Base-by-base conservation (phyloP, 2,797 vertebrate species). In the Buphagus erythrorhynchus region DNA sequence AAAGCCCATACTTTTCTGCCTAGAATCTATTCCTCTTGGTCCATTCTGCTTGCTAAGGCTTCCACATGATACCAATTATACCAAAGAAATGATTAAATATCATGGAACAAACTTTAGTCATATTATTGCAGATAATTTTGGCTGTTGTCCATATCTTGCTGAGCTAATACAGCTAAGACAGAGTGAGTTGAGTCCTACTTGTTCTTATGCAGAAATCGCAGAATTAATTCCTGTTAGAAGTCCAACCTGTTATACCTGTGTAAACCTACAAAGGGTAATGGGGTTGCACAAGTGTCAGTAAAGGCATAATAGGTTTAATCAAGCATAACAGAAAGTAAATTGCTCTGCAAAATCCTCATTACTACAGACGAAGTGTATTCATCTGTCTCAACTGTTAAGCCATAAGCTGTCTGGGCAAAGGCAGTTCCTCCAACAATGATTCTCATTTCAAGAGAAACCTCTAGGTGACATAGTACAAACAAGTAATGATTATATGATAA, bases 241-340 rank as follows among this genome's bases (percentile, higher is more conserved):
- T 92, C 87, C 86, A 89, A 87, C 96, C 90, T 96, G 95, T 93
- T 95, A 94, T 76, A 96, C 95, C 90, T 96, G 87, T 92, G 88
- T 86, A 97, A 95, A 91, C 82, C 80, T 88, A 87, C 4, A 8
- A 94, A 94, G 90, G 77, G 74, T 95, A 97, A 97, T 96, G 90
- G 79, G 86, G 87, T 96, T 95, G 61, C 85, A 88, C 78, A 86
- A 95, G 91, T 95, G 91, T 95, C 95, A 95, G 85, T 75, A 90
- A 89, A 94, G 46, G 82, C 79, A 95, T 95, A 95, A 95, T 95
- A 95, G 68, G 74, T 85, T 94, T 96, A 97, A 97, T 96, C 95
- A 97, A 96, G 95, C 85, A 61, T 75, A 97, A 86, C 88, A 86
- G 85, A 93, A 94, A 95, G 90, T 90, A 95, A 94, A 95, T 97